phyloP scores from a whole-genome alignment of 1,140 invertebrate genomes.

The Microvelia longipes region DNA sequence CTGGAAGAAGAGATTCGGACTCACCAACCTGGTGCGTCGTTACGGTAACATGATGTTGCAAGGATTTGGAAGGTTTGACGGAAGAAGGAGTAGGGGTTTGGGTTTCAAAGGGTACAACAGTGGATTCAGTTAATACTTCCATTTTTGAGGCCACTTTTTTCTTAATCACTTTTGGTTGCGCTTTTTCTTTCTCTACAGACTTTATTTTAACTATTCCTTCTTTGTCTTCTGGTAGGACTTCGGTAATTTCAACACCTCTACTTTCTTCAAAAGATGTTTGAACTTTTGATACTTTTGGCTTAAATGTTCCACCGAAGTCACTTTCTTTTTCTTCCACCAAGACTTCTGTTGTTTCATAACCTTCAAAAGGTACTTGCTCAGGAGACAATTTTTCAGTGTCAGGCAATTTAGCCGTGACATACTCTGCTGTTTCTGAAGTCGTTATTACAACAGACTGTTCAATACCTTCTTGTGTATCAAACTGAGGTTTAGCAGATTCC shows the following conservation, averaged over 20 bases:
- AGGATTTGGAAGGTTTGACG: slow-evolving; percentile 28
- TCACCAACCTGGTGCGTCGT: slow-evolving; percentile 35
- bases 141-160: slow-evolving; percentile 30
- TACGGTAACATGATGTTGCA: slow-evolving; percentile 35
- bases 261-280: slow-evolving; percentile 31
- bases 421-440: slow-evolving; percentile 22
- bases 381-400: slow-evolving; percentile 19
- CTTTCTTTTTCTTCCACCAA: slow-evolving; percentile 28
- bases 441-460: slow-evolving; percentile 16
- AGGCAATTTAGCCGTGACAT: slow-evolving; percentile 21
- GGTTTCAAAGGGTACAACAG: slow-evolving; percentile 27
- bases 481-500: slow-evolving; percentile 19
- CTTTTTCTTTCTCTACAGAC: slow-evolving; percentile 27
- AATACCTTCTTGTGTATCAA: slow-evolving; percentile 18
- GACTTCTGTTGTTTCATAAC: slow-evolving; percentile 27
- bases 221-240: slow-evolving; percentile 33
- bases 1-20: slow-evolving; percentile 32
- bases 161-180: slow-evolving; percentile 26
- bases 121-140: slow-evolving; percentile 29
- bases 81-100: slow-evolving; percentile 24
- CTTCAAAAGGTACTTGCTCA: slow-evolving; percentile 19
- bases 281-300: slow-evolving; percentile 26
- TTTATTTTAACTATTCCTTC: slow-evolving; percentile 22
- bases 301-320: slow-evolving; percentile 25
- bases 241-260: slow-evolving; percentile 33